Evolutionary conservation across 2,888 invertebrate species (phyloP).

Genomic region (Drosophila colorata): DNA sequence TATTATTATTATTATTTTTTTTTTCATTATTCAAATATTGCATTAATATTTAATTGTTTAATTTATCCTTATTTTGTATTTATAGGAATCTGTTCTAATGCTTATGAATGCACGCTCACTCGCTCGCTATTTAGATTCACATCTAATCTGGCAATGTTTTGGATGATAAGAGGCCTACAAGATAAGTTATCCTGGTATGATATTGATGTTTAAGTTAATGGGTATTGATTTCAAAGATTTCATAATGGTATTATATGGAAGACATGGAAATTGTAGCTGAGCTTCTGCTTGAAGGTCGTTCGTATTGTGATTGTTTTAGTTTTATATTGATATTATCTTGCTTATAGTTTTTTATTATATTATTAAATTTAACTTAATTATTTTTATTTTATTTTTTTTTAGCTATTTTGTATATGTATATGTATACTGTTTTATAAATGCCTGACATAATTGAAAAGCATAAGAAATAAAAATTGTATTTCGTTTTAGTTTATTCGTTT

Average conservation of each 20-base stretch:
- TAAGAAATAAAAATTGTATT: neutral
- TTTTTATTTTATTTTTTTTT: neutral
- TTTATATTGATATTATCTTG: conserved; percentile 1
- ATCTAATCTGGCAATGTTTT: conserved; percentile 15
- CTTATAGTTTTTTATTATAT: conserved; percentile 5
- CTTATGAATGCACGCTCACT: conserved; percentile 50
- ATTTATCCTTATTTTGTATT: conserved; percentile 3
- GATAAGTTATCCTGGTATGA: conserved; percentile 18
- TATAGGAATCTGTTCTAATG: conserved; percentile 3
- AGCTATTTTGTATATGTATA: conserved; percentile 3
- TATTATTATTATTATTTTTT: conserved; percentile 14
- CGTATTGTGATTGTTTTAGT: conserved; percentile 10
- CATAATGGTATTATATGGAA: conserved; percentile 23
- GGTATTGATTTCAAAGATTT: conserved; percentile 8
- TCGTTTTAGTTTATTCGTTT: conserved; percentile 3
- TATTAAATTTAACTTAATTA: conserved; percentile 12
- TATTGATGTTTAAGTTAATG: conserved; percentile 32
- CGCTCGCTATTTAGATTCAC: conserved; percentile 52
- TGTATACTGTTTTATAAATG: conserved; percentile 7
- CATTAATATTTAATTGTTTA: conserved; percentile 21
- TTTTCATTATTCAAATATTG: conserved; percentile 19
- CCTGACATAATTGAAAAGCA: conserved; percentile 1
- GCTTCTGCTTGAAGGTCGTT: conserved; percentile 22
- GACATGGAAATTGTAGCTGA: conserved; percentile 48
- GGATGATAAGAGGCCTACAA: conserved; percentile 24